A percentile compares a stretch with the other conserved stretches of the same genome.
These are phyloP conservation scores for Watsonalla cultraria DNA, from an alignment of 2,888 invertebrate species.

Conservation along the genomic window DNA sequence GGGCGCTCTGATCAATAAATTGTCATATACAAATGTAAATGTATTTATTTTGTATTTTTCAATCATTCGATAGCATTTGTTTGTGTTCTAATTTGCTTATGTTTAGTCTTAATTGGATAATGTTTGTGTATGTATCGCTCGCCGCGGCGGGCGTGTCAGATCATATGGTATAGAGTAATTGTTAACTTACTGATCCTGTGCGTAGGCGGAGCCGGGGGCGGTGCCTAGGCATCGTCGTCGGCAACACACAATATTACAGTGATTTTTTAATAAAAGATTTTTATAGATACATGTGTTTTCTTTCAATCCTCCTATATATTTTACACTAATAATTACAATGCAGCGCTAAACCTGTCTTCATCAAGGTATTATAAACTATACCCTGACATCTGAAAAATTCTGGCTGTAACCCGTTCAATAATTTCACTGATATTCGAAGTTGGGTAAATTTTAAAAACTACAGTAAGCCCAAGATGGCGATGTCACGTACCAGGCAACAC, in stretches of 20 bases:
- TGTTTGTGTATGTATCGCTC: conserved; percentile 46
- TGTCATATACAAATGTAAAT: conserved; percentile 40
- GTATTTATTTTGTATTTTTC: conserved; percentile 65
- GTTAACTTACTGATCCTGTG: conserved; percentile 55
- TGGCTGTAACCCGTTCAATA: no score
- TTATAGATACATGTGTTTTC: conserved; percentile 57
- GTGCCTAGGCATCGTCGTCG: conserved; percentile 29
- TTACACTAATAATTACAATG: no score
- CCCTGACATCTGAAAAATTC: no score
- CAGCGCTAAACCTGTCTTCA: no score
- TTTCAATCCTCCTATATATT: conserved; percentile 10
- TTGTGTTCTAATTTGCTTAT: conserved; percentile 60
- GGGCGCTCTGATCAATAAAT: conserved; percentile 33
- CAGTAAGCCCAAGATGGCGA: no score
- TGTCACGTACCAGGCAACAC: no score
- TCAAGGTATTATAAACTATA: no score
- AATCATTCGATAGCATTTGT: conserved; percentile 54
- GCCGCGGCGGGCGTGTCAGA: conserved; percentile 42
- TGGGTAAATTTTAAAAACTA: no score
- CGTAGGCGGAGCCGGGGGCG: conserved; percentile 39
- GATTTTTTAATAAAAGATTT: conserved; percentile 74
- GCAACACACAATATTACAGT: conserved; percentile 63
- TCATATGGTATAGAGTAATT: conserved; percentile 52
- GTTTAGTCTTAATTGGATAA: conserved; percentile 59
- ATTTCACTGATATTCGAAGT: no score